Evolutionary conservation across 2,888 invertebrate species (phyloP).

Genomic region (Scaptodrosophila latifasciaeformis): DNA sequence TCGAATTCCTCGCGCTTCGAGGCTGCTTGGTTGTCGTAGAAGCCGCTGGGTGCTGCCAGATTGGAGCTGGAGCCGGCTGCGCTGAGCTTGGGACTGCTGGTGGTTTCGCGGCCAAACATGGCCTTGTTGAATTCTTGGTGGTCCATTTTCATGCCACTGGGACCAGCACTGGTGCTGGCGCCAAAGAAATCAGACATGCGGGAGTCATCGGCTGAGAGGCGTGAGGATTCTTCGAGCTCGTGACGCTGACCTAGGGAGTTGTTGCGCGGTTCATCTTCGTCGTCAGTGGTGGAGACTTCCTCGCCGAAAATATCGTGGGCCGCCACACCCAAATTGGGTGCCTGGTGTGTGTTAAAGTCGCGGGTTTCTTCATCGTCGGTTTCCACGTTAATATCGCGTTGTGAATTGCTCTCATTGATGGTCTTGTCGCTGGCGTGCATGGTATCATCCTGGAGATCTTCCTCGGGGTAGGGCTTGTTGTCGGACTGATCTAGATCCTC

Average conservation of each 20-base stretch:
- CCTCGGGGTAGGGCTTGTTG: conserved; percentile 64
- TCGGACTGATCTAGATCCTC: conserved; percentile 53
- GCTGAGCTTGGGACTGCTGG: conserved; percentile 59
- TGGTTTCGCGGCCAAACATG: conserved; percentile 66
- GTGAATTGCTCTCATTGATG: conserved; percentile 54
- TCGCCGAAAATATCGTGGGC: conserved; percentile 95
- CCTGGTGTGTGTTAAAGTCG: conserved; percentile 45
- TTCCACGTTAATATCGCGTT: conserved; percentile 72
- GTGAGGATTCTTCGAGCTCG: conserved; percentile 87
- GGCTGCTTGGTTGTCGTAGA: conserved; percentile 60
- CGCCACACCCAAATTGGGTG: conserved; percentile 75
- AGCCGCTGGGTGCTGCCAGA: conserved; percentile 64
- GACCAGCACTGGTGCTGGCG: conserved; percentile 76
- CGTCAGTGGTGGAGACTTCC: conserved; percentile 90
- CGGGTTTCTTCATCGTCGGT: conserved; percentile 70
- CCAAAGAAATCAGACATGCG: conserved; percentile 83
- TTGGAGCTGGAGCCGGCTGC: conserved; percentile 71
- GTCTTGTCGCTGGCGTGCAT: conserved; percentile 56
- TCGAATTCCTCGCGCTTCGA: conserved; percentile 70
- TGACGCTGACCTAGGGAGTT: conserved; percentile 74
- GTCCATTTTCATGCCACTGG: conserved; percentile 51
- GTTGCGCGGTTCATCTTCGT: conserved; percentile 81
- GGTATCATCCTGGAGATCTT: conserved; percentile 68
- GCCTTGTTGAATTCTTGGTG: conserved; percentile 71
- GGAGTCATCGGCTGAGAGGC: conserved; percentile 84